Evolutionary conservation across 1,140 invertebrate species (phyloP), one percentile per base, ranked within the genome.

Genomic region (Centruroides vittatus): DNA sequence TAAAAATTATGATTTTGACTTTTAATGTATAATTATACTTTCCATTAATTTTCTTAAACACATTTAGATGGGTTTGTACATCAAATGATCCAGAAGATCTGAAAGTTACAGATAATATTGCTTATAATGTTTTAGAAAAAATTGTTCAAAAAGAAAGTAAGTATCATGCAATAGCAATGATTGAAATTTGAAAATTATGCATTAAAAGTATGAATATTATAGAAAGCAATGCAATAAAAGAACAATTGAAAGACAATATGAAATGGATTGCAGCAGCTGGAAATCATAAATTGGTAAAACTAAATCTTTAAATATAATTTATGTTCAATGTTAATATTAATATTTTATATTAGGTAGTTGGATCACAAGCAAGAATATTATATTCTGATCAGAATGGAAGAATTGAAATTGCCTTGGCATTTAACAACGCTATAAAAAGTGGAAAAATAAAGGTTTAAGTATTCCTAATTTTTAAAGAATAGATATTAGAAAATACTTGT

Each of bases 1-100:
- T 74, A 69, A 61, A 35, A 23, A 4, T 36, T 10, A 47, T n/a
- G 48, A 23, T 53, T 58, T 46, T 34, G 11, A 56, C n/a, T 62
- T 41, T 60, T 46, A 53, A 23, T n/a, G 49, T 35, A 57, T 23
- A 62, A 34, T 47, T 36, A n/a, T 57, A 34, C 49, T 49, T 6
- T 52, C 53, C 13, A 46, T 52, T 61, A 48, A 52, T 51, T 66
- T 57, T 6, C 36, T 11, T 47, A 12, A 59, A 5, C 11, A 52
- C n/a, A 35, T 47, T n/a, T 61, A 80, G 84, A 47, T 85, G 83
- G 83, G 78, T 85, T 9, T 85, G 83, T 69, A 80, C 80, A 6
- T 85, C 83, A 5, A 76, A 79, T 47, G 64, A 75, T 7, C 65
- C 71, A 4, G 60, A 67, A 46, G 84, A 86, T 69, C 71, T 85